Percentiles rank a stretch among this genome's conserved stretches.
Evolutionary conservation across 2,113 vertebrate genomes (phyloP).

Genomic region (Sinocyclocheilus maitianheensis): DNA sequence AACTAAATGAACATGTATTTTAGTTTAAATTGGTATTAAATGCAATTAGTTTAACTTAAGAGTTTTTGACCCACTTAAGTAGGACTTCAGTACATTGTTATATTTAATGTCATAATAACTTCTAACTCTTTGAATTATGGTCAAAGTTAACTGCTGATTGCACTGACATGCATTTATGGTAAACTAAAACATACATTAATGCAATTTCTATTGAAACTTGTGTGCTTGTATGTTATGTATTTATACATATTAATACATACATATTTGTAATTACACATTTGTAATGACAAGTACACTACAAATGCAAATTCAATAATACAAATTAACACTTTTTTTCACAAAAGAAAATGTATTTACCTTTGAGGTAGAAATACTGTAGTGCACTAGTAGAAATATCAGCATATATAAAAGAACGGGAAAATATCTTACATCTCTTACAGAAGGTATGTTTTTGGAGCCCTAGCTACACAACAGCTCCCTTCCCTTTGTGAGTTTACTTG

Average conservation of each 20-base stretch:
- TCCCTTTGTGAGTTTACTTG: slow-evolving; percentile 65
- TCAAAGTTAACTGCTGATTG: background rate
- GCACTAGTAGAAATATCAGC: no score
- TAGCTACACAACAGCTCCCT: slow-evolving; percentile 45
- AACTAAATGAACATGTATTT: background rate
- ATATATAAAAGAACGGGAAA: background rate
- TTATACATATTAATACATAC: background rate
- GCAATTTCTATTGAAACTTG: background rate
- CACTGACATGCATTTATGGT: background rate
- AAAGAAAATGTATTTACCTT: background rate
- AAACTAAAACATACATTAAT: background rate
- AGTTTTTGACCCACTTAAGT: background rate
- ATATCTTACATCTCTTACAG: background rate
- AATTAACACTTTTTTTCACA: background rate
- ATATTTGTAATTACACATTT: no score
- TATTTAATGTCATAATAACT: background rate
- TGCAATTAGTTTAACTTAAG: background rate
- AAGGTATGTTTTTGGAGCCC: slow-evolving; percentile 55
- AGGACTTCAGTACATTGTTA: background rate
- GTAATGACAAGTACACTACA: background rate
- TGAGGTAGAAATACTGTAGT: background rate
- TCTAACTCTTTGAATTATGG: background rate
- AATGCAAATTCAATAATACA: no score
- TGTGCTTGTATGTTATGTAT: background rate
- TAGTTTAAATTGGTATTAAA: background rate